A percentile compares a stretch with the other conserved stretches of the same genome.
phyloP scores from a whole-genome alignment of 30 jellyfish, hydroid and myxozoan species.

The Rhopilema esculentum region DNA sequence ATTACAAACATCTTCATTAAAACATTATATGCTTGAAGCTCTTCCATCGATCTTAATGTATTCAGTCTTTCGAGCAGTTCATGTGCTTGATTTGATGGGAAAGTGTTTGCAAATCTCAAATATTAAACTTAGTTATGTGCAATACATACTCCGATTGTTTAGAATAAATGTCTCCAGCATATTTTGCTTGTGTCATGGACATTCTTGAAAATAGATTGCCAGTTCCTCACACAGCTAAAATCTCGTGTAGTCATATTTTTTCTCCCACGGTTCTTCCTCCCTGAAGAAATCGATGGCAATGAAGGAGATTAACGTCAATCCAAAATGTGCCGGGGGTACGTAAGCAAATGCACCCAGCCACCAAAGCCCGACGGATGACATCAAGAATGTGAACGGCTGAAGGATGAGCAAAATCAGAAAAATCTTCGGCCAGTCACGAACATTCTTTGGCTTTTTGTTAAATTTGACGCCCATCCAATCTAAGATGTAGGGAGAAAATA shows the following conservation, averaged over 20 bases:
- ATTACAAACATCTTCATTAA: too few species aligned
- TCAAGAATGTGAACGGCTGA: constrained; percentile 91
- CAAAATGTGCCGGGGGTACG: constrained; percentile 94
- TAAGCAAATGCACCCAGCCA: constrained; percentile 94
- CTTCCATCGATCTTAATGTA: not conserved
- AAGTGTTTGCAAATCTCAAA: too few species aligned
- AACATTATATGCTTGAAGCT: too few species aligned
- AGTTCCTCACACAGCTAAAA: not conserved
- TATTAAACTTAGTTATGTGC: too few species aligned
- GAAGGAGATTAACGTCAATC: constrained; percentile 73
- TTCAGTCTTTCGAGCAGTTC: too few species aligned
- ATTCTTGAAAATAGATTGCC: not conserved
- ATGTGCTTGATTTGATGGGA: too few species aligned
- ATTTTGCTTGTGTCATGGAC: not conserved
- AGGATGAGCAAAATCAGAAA: constrained; percentile 76
- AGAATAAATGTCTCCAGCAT: not conserved
- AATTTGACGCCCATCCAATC: constrained; percentile 97
- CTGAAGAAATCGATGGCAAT: constrained; percentile 93
- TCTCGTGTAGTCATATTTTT: constrained; percentile 70
- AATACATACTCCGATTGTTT: not conserved
- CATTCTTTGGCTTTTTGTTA: constrained; percentile 75
- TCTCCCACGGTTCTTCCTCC: constrained; percentile 96
- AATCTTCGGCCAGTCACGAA: constrained; percentile 95
- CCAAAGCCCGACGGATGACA: constrained; percentile 93
- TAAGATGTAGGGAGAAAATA: constrained; percentile 85